phyloP scores from a whole-genome alignment of 2,797 vertebrate species.

The Nothura maculosa region DNA sequence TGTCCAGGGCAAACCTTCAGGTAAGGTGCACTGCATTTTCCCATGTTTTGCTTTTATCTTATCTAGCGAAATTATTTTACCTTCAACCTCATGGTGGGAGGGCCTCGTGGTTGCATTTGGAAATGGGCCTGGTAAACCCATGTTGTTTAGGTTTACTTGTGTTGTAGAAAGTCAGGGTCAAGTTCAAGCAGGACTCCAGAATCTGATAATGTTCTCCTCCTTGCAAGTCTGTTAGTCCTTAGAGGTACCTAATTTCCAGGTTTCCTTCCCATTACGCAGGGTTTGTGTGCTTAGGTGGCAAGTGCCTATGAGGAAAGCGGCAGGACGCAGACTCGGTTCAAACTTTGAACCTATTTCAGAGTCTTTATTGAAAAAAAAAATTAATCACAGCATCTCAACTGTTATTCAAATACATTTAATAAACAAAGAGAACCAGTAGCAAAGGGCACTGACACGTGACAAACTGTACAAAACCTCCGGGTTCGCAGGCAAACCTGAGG shows the following conservation, averaged over 20 bases:
- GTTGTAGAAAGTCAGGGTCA: neutral
- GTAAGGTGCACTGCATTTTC: neutral
- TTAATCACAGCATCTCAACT: constrained; percentile 69
- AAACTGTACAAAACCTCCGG: constrained; percentile 67
- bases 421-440: constrained; percentile 77
- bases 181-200: neutral
- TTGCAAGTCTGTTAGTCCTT: neutral
- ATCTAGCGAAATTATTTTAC: neutral
- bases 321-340: neutral
- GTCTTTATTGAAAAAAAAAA: constrained; percentile 70
- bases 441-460: constrained; percentile 73
- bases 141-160: neutral
- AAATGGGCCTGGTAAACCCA: neutral
- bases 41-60: neutral
- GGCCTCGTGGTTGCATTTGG: neutral
- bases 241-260: rapidly evolving
- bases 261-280: neutral
- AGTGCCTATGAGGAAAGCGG: neutral
- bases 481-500: constrained; percentile 29
- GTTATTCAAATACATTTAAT: constrained; percentile 79
- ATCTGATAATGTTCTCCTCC: neutral
- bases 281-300: neutral
- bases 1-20: neutral
- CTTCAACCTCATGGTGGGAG: neutral
- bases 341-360: constrained; percentile 45